A percentile compares a stretch with the other conserved stretches of the same genome.
phyloP scores from a whole-genome alignment of 1,140 invertebrate species.

The Drosophila parabipectinata region DNA sequence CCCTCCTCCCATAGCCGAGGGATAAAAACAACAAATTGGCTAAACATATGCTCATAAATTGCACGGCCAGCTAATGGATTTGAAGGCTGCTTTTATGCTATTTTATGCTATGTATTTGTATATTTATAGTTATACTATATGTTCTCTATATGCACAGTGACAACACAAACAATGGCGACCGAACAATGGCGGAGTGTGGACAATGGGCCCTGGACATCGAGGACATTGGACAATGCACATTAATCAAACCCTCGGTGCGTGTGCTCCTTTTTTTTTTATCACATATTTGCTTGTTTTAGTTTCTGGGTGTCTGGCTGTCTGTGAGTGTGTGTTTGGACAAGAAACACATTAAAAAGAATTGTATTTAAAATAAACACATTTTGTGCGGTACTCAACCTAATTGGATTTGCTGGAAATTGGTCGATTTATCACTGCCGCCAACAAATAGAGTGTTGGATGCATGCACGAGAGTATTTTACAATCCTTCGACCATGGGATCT shows the following conservation, averaged over 20 bases:
- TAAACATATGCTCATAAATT: conserved; percentile 49
- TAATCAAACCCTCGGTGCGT: conserved; percentile 59
- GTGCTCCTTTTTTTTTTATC: not conserved
- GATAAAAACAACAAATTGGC: conserved; percentile 15
- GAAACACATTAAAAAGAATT: conserved; percentile 40
- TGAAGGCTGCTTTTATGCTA: conserved; percentile 31
- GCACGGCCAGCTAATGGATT: conserved; percentile 16
- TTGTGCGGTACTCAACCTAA: conserved; percentile 28
- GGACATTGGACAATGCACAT: conserved; percentile 54
- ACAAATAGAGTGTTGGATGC: not conserved
- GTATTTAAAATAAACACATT: conserved; percentile 30
- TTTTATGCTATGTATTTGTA: conserved; percentile 44
- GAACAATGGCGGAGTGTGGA: conserved; percentile 40
- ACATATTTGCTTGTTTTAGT: not conserved
- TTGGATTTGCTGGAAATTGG: conserved; percentile 42
- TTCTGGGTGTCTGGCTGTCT: conserved; percentile 11
- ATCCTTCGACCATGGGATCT: conserved; percentile 27
- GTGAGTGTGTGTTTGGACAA: conserved; percentile 19
- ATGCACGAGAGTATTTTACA: conserved; percentile 15
- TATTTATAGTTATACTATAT: conserved; percentile 10
- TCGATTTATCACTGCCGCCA: conserved; percentile 36
- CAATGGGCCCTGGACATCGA: conserved; percentile 45
- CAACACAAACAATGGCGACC: conserved; percentile 62
- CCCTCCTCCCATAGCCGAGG: not conserved
- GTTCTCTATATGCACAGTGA: conserved; percentile 52